Percentiles rank a stretch among this genome's conserved stretches.
phyloP scores from a whole-genome alignment of 2,797 vertebrate genomes.

The Xiphophorus birchmanni region DNA sequence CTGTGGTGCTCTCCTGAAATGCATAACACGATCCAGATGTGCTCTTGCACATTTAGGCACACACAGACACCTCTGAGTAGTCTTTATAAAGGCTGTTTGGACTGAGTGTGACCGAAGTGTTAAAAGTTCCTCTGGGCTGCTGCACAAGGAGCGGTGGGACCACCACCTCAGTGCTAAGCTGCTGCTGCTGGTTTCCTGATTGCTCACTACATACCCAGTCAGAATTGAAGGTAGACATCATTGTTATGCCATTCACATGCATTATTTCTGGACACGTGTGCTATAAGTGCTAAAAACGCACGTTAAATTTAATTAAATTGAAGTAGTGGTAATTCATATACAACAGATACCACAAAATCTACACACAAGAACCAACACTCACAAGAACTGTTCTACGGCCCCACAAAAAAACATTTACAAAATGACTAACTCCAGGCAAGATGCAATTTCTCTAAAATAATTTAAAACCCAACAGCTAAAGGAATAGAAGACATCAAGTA shows the following conservation, averaged over 20 bases:
- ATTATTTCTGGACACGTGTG: background rate
- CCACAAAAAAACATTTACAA: background rate
- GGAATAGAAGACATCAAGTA: background rate
- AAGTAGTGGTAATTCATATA: background rate
- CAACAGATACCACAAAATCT: background rate
- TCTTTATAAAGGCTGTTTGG: conserved; percentile 19
- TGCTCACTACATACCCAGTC: conserved; percentile 17
- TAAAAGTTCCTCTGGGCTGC: conserved; percentile 64
- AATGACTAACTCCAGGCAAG: background rate
- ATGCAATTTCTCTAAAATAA: background rate
- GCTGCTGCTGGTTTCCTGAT: conserved; percentile 41
- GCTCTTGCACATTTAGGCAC: conserved; percentile 21
- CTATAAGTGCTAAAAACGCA: background rate
- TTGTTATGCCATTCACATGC: conserved; percentile 1
- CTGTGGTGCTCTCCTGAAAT: conserved; percentile 54
- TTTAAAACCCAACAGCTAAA: background rate
- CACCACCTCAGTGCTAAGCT: conserved; percentile 54
- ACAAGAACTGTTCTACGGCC: background rate
- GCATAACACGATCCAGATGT: conserved; percentile 72
- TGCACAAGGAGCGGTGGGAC: conserved; percentile 46
- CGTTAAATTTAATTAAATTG: background rate
- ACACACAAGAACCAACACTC: background rate
- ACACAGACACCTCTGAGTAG: conserved; percentile 37
- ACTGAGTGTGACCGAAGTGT: conserved; percentile 53
- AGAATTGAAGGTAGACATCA: conserved; percentile 12